These are phyloP conservation scores for Brachypteracias leptosomus DNA, from an alignment of 2,113 vertebrate genomes.

Conservation along the genomic window DNA sequence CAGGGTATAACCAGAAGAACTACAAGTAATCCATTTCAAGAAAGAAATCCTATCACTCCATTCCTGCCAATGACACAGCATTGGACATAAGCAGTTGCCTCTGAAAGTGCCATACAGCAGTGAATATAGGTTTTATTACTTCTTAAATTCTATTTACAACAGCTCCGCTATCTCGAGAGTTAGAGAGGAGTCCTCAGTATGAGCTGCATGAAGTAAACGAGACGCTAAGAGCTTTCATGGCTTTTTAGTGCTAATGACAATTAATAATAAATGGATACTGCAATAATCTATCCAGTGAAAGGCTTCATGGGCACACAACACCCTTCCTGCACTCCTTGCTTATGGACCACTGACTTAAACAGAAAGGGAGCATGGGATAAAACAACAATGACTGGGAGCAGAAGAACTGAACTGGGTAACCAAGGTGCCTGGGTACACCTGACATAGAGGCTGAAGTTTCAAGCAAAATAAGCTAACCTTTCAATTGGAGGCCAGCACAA, in stretches of 20 bases:
- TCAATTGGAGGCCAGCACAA: neutral
- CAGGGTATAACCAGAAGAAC: neutral
- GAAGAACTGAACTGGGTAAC: neutral
- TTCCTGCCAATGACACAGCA: neutral
- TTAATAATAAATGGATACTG: constrained; percentile 56
- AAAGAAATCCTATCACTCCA: neutral
- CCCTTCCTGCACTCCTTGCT: neutral
- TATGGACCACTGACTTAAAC: neutral
- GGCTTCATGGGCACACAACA: neutral
- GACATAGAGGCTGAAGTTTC: neutral
- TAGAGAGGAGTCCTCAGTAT: constrained; percentile 10
- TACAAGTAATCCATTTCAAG: neutral
- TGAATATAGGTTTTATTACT: neutral
- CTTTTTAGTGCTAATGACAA: constrained; percentile 57
- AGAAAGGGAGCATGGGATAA: neutral
- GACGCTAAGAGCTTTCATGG: constrained; percentile 49
- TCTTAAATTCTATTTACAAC: constrained; percentile 39
- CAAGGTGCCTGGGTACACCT: neutral
- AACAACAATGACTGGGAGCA: neutral
- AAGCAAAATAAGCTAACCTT: neutral
- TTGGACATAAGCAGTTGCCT: neutral
- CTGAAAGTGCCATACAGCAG: neutral
- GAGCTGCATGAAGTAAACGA: constrained; percentile 47
- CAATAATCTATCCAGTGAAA: neutral
- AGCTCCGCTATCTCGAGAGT: constrained; percentile 11